phyloP scores from a whole-genome alignment of 2,797 vertebrate genomes.

The Semotilus atromaculatus region DNA sequence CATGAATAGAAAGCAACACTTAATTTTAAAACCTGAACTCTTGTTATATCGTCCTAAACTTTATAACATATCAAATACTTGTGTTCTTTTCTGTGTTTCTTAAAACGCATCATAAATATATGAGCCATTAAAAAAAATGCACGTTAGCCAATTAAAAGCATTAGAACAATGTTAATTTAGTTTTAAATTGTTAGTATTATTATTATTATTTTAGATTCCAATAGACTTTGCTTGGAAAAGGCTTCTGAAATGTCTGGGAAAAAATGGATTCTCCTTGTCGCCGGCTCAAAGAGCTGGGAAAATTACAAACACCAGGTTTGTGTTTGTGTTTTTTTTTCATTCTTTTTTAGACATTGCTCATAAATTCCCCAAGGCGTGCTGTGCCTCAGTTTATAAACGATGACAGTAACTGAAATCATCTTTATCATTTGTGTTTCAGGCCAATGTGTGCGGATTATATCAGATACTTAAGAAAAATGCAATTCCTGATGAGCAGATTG shows the following conservation, averaged over 20 bases:
- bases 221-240: background rate
- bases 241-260: background rate
- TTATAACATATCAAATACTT: background rate
- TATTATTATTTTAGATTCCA: background rate
- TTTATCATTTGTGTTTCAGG: background rate
- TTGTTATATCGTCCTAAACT: background rate
- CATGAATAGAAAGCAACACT: background rate
- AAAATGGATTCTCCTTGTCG: conserved; percentile 40
- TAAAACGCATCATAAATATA: background rate
- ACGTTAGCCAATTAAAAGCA: background rate
- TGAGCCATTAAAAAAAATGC: background rate
- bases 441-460: background rate
- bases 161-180: background rate
- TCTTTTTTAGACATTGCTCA: no score
- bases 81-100: background rate
- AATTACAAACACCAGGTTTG: conserved; percentile 36
- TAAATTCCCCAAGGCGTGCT: no score
- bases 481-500: background rate
- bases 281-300: conserved; percentile 40
- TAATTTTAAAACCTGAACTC: background rate
- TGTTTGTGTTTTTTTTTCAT: background rate
- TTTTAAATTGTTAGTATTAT: background rate
- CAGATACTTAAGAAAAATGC: background rate
- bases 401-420: background rate
- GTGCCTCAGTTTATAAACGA: background rate